These are phyloP conservation scores for Orchesella cincta DNA, from an alignment of 1,140 invertebrate species.

Conservation along the genomic window DNA sequence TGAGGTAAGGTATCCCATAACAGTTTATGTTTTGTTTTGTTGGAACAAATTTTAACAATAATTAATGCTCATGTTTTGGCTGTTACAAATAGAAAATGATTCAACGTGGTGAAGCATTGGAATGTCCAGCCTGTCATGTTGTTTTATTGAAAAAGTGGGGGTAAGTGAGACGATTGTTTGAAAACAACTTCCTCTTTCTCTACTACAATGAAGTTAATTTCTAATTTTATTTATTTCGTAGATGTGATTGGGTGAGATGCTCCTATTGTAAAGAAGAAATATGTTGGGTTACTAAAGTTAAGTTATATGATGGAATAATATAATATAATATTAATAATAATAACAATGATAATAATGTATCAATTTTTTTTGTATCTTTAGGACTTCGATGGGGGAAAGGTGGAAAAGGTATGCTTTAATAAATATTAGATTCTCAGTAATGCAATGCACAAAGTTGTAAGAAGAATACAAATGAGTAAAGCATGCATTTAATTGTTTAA, in stretches of 20 bases:
- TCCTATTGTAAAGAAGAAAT: conserved; percentile 92
- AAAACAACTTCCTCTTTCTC: not conserved
- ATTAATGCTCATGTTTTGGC: not conserved
- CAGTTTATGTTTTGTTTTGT: too few species aligned
- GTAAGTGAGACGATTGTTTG: not conserved
- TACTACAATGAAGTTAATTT: not conserved
- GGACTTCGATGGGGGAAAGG: conserved; percentile 2
- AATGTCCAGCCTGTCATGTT: conserved; percentile 79
- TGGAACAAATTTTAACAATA: conserved; percentile 15
- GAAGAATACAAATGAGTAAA: too few species aligned
- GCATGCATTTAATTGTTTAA: too few species aligned
- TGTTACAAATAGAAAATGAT: conserved; percentile 69
- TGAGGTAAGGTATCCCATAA: conserved; percentile 56
- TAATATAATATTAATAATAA: not conserved
- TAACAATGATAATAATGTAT: too few species aligned
- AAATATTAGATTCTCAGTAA: too few species aligned
- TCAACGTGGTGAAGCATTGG: conserved; percentile 77
- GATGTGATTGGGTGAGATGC: conserved; percentile 89
- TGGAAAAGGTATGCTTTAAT: conserved; percentile 24
- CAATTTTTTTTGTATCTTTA: too few species aligned
- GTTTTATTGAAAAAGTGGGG: conserved; percentile 91
- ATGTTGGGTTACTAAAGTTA: conserved; percentile 86
- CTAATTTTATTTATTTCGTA: not conserved
- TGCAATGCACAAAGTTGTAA: too few species aligned
- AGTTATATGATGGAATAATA: not conserved